These are phyloP conservation scores for Elephantulus edwardii DNA, from an alignment of 2,113 vertebrate species.

Conservation along the genomic window DNA sequence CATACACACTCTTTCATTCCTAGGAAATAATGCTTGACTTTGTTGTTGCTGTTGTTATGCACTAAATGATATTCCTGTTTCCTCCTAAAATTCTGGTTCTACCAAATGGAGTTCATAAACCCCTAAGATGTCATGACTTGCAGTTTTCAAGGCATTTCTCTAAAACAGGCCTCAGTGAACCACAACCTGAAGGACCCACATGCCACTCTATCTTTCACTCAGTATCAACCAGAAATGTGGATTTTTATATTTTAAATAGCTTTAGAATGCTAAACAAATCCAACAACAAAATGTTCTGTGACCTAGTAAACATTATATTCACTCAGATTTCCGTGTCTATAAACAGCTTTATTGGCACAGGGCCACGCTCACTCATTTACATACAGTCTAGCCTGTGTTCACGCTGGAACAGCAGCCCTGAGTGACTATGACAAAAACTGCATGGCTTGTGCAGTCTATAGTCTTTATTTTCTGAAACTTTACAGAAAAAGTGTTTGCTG, in stretches of 20 bases:
- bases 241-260: slow-evolving; percentile 14
- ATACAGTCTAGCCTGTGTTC: background rate
- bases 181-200: background rate
- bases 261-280: background rate
- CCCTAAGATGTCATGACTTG: background rate
- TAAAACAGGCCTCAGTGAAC: background rate
- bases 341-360: background rate
- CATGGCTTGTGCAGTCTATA: fast-evolving
- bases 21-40: background rate
- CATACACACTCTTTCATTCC: no score
- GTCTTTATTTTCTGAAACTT: background rate
- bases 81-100: background rate
- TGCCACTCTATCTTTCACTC: background rate
- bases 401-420: fast-evolving
- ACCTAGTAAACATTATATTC: background rate
- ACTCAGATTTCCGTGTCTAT: background rate
- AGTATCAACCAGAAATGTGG: background rate
- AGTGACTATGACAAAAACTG: fast-evolving
- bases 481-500: background rate
- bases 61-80: background rate
- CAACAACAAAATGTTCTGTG: background rate
- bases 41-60: no score
- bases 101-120: background rate
- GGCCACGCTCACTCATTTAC: fast-evolving
- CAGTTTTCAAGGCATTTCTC: background rate